Percentiles rank a stretch among this genome's conserved stretches.
Conservation (phyloP, 2,888 invertebrate genomes). For the Xylota sylvarum region DNA sequence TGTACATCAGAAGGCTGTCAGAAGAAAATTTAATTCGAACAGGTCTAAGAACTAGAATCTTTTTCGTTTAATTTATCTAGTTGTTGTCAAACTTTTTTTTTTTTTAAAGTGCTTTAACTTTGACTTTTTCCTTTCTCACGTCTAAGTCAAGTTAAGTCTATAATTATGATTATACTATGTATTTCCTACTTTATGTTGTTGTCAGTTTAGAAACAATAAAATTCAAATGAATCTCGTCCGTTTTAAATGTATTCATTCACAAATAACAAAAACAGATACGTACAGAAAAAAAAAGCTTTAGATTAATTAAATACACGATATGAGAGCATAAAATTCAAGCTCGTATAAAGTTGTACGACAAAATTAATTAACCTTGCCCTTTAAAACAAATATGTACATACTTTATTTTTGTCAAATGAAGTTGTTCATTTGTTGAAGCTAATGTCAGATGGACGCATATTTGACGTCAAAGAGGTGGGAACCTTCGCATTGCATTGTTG, state of each 20-base stretch:
- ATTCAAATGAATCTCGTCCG: conserved; percentile 50
- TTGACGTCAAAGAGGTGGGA: not conserved
- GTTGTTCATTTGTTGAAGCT: conserved; percentile 4
- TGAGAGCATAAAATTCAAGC: conserved; percentile 10
- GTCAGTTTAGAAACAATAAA: conserved; percentile 22
- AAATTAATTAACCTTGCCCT: conserved; percentile 52
- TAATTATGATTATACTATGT: conserved; percentile 18
- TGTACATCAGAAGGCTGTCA: not conserved
- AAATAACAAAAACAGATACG: conserved; percentile 18
- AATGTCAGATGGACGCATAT: conserved; percentile 1
- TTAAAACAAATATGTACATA: conserved; percentile 26
- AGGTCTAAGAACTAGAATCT: not conserved
- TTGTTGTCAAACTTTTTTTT: not conserved
- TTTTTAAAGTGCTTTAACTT: not conserved
- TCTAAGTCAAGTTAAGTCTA: not conserved
- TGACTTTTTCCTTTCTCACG: not conserved
- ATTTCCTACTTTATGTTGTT: conserved; percentile 50
- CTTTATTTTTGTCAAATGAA: not conserved
- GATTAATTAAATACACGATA: conserved; percentile 19
- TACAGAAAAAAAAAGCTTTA: not conserved
- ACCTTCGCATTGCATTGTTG: not conserved
- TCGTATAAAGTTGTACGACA: conserved; percentile 28
- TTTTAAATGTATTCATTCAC: conserved; percentile 53
- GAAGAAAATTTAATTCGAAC: not conserved
- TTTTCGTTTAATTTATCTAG: not conserved